Evolutionary conservation across 2,797 vertebrate genomes (phyloP), one percentile per base, ranked within the genome.

Genomic region (Danio jaintianensis): DNA sequence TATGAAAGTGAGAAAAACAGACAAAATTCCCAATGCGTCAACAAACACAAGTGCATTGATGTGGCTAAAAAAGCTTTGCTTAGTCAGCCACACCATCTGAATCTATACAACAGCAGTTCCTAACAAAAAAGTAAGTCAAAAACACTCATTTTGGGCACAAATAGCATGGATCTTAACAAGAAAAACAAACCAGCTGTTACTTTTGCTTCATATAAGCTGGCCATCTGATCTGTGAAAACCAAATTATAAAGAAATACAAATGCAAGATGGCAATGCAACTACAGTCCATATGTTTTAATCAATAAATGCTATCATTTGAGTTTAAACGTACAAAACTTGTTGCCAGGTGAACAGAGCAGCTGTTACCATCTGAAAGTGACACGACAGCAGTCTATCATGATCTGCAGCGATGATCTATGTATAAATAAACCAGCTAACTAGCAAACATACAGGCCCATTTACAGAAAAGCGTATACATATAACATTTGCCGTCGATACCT

Each of bases 401-500:
- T 47, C 38, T 89, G 42, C 11, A 79, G 13, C 66, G 42, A 40
- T 18, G 13, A 86, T 59, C 22, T 53, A 69, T 89, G 85, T 8
- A 62, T 73, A 45, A 71, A 79, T 47, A 66, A 72, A 22, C 47
- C 38, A 48, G 79, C 61, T 74, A 64, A 53, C 48, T 56, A 58
- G 38, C 36, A 64, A 15, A 74, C 80, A 81, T 83, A 75, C 77
- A 42, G 56, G 48, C 22, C 69, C 29, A 80, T 78, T 38, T 10
- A 45, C 7, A 29, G 38, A 70, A 68, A 78, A 1, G 7, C 18
- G 13, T 59, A n/a, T 29, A 78, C 69, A 71, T 15, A 52, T 55
- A 15, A 1, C 13, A 45, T 77, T 62, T 0, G 61, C 7, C 48
- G n/a, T 53, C 80, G 87, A 86, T 96, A 98, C 98, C 98, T 96